Percentiles rank a stretch among this genome's conserved stretches.
Conservation (phyloP, 2,797 vertebrate genomes). For the Falco concolor region DNA sequence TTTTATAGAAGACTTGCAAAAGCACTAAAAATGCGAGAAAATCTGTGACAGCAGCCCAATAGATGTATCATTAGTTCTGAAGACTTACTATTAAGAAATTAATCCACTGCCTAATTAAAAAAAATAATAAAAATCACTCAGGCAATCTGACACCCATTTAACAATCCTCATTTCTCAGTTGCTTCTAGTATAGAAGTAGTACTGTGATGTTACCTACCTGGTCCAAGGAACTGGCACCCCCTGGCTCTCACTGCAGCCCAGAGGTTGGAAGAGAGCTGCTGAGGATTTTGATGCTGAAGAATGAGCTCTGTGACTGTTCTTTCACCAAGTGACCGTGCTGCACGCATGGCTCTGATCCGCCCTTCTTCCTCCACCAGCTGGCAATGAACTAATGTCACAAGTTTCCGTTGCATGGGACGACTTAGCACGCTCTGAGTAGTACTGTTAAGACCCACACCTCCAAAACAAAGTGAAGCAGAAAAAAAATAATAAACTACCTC, state of each 20-base stretch:
- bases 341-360: constrained; percentile 94
- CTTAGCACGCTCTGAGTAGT: constrained; percentile 95
- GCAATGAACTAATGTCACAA: constrained; percentile 95
- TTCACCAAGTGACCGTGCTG: constrained; percentile 94
- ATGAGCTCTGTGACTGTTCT: constrained; percentile 98
- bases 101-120: background rate
- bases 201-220: constrained; percentile 75
- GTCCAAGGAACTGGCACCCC: constrained; percentile 97
- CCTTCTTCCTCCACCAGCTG: constrained; percentile 98
- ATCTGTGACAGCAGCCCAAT: background rate
- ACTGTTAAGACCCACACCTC: constrained; percentile 94
- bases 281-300: constrained; percentile 97
- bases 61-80: background rate
- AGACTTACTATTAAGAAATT: background rate
- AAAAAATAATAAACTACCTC: background rate
- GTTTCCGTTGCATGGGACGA: constrained; percentile 97
- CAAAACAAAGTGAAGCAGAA: constrained; percentile 27
- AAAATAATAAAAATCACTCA: background rate
- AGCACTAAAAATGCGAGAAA: background rate
- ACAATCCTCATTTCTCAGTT: background rate
- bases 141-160: background rate
- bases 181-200: background rate
- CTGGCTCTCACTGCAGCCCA: constrained; percentile 97
- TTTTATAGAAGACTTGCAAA: background rate
- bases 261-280: constrained; percentile 97